Percentiles rank a stretch among this genome's conserved stretches.
Conservation (phyloP, 2,797 vertebrate species). For the Ataeniobius toweri region DNA sequence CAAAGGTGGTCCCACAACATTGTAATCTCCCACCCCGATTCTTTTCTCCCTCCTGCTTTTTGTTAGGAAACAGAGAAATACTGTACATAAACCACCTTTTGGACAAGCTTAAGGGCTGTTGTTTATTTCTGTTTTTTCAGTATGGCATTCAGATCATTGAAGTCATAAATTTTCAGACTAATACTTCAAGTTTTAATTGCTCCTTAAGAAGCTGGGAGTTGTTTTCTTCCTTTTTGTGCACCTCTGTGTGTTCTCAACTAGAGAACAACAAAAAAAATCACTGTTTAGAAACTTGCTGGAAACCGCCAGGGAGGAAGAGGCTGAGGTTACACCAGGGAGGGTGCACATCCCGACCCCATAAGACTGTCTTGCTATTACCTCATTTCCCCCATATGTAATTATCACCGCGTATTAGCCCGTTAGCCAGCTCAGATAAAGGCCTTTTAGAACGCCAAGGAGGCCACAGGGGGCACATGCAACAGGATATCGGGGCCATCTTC, state of each 20-base stretch:
- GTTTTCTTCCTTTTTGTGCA: conserved; percentile 43
- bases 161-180: conserved; percentile 60
- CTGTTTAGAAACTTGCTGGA: conserved; percentile 50
- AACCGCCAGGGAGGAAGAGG: conserved; percentile 44
- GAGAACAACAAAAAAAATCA: conserved; percentile 39
- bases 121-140: conserved; percentile 25
- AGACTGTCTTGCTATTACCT: conserved; percentile 54
- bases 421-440: conserved; percentile 42
- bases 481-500: conserved; percentile 62
- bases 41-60: conserved; percentile 51
- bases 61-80: conserved; percentile 52
- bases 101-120: conserved; percentile 43
- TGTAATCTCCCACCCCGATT: conserved; percentile 65
- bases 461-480: conserved; percentile 47
- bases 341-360: conserved; percentile 23
- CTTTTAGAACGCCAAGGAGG: conserved; percentile 53
- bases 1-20: conserved; percentile 76
- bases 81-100: conserved; percentile 65
- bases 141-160: conserved; percentile 49
- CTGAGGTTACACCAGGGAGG: conserved; percentile 32
- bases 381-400: conserved; percentile 78
- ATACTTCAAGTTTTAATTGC: conserved; percentile 72
- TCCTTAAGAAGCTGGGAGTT: conserved; percentile 33
- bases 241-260: conserved; percentile 41
- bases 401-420: conserved; percentile 58